Base-by-base conservation (phyloP, 2,888 invertebrate genomes). In the Anodontia alba region DNA sequence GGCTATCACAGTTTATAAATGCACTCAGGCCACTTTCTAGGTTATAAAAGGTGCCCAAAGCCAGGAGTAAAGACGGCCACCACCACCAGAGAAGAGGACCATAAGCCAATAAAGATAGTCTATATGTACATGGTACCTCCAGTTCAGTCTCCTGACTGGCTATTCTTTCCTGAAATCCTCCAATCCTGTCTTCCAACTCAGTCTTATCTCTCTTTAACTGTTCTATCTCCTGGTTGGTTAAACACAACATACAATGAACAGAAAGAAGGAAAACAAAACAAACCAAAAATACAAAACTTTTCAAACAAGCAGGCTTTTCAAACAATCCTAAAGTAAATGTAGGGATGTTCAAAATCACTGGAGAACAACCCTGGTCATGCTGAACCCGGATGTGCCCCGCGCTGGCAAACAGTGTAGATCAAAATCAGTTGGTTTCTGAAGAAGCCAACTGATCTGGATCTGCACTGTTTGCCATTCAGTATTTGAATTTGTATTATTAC, bases 61-160 rank as follows among this genome's bases (percentile, higher is more conserved):
- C 51, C 51, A 51, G 7, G n/a, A n/a, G n/a, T n/a, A n/a, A n/a
- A n/a, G n/a, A n/a, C n/a, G n/a, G n/a, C n/a, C n/a, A n/a, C n/a
- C n/a, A n/a, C n/a, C n/a, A 62, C 62, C 62, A 62, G 62, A 31
- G 33, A 26, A 62, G 62, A 62, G 62, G 17, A 17, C 62, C 62
- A 20, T 33, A 5, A 62, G 7, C 62, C 33, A 33, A 62, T 31
- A 62, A 33, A 62, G 62, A 62, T 3, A 33, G 12, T 33, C 33
- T 62, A 29, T 62, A 29, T 33, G 12, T 33, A 62, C 33, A 62
- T 12, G 62, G 33, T 87, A 88, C 88, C 88, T 88, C 83, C 8
- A 87, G 72, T 73, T 88, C 83, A 31, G 57, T 51, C 33, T 85
- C 80, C 70, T 82, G 80, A 57, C 79, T 70, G 23, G 79, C 72